Base-by-base conservation (phyloP, 2,113 vertebrate species). In the Hydrolagus affinis region DNA sequence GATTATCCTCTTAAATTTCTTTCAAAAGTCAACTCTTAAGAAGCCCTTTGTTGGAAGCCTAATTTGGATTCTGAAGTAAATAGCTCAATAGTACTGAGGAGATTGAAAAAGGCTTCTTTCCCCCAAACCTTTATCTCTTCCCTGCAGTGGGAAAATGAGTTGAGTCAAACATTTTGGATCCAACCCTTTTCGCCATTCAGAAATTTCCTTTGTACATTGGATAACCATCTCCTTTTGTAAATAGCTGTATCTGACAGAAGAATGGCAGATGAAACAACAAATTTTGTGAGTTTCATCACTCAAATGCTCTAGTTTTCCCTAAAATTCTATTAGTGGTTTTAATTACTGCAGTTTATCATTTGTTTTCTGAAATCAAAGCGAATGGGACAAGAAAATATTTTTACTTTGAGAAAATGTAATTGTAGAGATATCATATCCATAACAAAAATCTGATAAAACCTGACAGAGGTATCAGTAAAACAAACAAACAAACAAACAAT, bases 61-160 rank as follows among this genome's bases (percentile, higher is more conserved):
- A 25, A 72, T 72, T 72, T 72, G 70, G 25, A 28, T 72, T 72
- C 23, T 72, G 70, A 72, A 72, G 23, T 72, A 72, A 44, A 28
- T 72, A 72, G 70, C 70, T 72, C 28, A 72, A 72, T 12, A 72
- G 23, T 25, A 72, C 14, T 70, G 21, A n/a, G 44, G 11, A 76
- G 57, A 10, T 74, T 74, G 8, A 76, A 44, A 44, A 32, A 69
- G 17, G 9, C 66, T 69, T 69, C 4, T 3, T 11, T 21, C 21
- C 21, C 21, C 21, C 15, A n/a, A 25, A 73, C 30, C 23, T 73
- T 74, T 56, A 56, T 74, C 30, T 74, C 28, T 19, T 74, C 72
- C 32, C 44, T 44, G 11, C 8, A 44, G 19, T 76, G 32, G 57
- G 19, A 57, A 76, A 57, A 21, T n/a, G 57, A 57, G 44, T 56